Evolutionary conservation across 2,797 vertebrate genomes (phyloP).

Genomic region (Miichthys miiuy): DNA sequence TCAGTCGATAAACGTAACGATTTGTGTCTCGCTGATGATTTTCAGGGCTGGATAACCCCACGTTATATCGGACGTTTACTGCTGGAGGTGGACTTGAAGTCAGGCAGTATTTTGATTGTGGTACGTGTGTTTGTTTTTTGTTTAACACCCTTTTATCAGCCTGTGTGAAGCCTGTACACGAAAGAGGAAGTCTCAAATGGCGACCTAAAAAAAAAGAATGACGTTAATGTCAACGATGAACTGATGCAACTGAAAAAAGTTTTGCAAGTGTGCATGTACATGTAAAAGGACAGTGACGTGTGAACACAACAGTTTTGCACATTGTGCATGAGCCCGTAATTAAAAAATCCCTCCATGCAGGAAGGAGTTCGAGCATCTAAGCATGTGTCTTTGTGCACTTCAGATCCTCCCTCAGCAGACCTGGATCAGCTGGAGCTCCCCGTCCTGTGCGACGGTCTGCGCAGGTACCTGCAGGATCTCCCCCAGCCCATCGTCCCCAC

Average conservation of each 20-base stretch:
- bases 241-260: no score
- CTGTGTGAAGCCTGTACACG: not conserved
- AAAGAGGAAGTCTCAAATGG: slow-evolving; percentile 27
- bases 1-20: not conserved
- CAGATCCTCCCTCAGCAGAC: slow-evolving; percentile 85
- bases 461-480: slow-evolving; percentile 93
- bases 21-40: not conserved
- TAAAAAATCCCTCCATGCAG: not conserved
- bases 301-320: not conserved
- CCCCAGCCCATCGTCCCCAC: slow-evolving; percentile 93
- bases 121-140: slow-evolving; percentile 78
- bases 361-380: not conserved
- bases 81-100: slow-evolving; percentile 90
- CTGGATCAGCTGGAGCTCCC: slow-evolving; percentile 92
- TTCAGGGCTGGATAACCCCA: slow-evolving; percentile 93
- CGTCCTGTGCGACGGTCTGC: slow-evolving; percentile 90
- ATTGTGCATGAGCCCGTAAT: not conserved
- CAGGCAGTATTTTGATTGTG: slow-evolving; percentile 93
- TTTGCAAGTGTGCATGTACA: not conserved
- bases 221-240: not conserved
- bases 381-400: not conserved
- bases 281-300: slow-evolving; percentile 6
- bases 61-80: slow-evolving; percentile 92
- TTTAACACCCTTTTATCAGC: not conserved
- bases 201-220: not conserved